These are phyloP conservation scores for Dicerorhinus sumatrensis DNA, from an alignment of 2,113 vertebrate genomes.

Conservation along the genomic window DNA sequence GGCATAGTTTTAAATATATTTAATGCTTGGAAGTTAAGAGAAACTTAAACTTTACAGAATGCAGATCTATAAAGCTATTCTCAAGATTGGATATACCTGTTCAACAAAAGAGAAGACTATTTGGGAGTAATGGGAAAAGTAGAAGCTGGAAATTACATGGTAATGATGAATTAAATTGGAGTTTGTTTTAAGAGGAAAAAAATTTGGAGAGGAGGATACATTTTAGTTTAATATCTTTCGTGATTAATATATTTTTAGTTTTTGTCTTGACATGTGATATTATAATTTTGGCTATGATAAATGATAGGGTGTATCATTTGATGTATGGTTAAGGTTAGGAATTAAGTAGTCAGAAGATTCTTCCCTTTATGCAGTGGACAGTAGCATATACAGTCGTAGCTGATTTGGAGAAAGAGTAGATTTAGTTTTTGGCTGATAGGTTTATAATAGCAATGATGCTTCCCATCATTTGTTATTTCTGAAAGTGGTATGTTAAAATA, in stretches of 20 bases:
- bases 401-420: background rate
- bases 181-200: background rate
- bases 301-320: background rate
- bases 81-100: background rate
- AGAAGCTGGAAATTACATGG: background rate
- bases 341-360: background rate
- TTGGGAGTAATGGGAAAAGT: slow-evolving; percentile 15
- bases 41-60: slow-evolving; percentile 36
- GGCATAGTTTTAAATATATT: slow-evolving; percentile 28
- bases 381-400: background rate
- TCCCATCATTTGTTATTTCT: slow-evolving; percentile 50
- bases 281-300: slow-evolving; percentile 27
- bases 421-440: slow-evolving; percentile 35
- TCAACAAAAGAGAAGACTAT: background rate
- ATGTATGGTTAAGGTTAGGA: background rate
- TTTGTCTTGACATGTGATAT: slow-evolving; percentile 21
- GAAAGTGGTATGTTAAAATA: slow-evolving; percentile 61
- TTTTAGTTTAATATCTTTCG: background rate
- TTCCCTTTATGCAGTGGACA: background rate
- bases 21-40: slow-evolving; percentile 26
- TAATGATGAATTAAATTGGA: slow-evolving; percentile 3
- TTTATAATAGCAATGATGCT: slow-evolving; percentile 43
- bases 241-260: background rate
- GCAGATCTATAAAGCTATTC: background rate
- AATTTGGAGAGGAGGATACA: background rate